phyloP scores from a whole-genome alignment of 2,797 vertebrate species.

The Characodon lateralis region DNA sequence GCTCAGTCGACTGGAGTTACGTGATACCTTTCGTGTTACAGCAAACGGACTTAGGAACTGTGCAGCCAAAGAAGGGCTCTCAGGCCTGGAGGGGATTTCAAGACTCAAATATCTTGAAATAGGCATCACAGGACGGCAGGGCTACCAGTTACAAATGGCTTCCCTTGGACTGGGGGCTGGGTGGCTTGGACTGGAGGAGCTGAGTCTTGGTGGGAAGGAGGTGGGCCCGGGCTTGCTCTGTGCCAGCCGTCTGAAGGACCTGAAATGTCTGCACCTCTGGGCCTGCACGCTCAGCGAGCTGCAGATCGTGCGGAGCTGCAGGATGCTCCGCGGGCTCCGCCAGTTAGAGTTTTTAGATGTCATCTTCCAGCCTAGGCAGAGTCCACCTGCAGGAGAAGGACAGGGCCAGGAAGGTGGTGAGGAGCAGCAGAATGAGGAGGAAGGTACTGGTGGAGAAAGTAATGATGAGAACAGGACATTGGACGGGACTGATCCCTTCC shows the following conservation, averaged over 20 bases:
- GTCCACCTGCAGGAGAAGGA: constrained; percentile 59
- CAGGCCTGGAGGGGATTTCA: constrained; percentile 70
- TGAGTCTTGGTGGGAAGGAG: constrained; percentile 81
- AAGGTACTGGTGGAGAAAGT: constrained; percentile 42
- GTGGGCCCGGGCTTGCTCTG: constrained; percentile 80
- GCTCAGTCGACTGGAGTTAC: constrained; percentile 74
- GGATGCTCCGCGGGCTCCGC: constrained; percentile 74
- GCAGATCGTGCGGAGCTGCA: constrained; percentile 79
- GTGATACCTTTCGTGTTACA: constrained; percentile 79
- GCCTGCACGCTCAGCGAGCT: constrained; percentile 77
- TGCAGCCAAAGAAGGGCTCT: constrained; percentile 69
- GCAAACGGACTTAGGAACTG: constrained; percentile 78
- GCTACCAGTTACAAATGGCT: constrained; percentile 81
- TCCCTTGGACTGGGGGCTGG: constrained; percentile 80
- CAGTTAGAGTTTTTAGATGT: constrained; percentile 79
- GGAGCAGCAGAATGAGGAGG: constrained; percentile 54
- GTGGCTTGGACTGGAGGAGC: constrained; percentile 80
- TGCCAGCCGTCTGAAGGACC: constrained; percentile 77
- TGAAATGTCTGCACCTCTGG: constrained; percentile 76
- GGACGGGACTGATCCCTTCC: constrained; percentile 72
- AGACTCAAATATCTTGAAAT: constrained; percentile 80
- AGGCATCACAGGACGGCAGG: constrained; percentile 73
- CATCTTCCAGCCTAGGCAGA: constrained; percentile 73
- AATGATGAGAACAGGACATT: constrained; percentile 56
- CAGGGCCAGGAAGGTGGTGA: constrained; percentile 59